Evolutionary conservation across 1,140 invertebrate genomes (phyloP), one percentile per base, ranked within the genome.

Genomic region (Ladona fulva): DNA sequence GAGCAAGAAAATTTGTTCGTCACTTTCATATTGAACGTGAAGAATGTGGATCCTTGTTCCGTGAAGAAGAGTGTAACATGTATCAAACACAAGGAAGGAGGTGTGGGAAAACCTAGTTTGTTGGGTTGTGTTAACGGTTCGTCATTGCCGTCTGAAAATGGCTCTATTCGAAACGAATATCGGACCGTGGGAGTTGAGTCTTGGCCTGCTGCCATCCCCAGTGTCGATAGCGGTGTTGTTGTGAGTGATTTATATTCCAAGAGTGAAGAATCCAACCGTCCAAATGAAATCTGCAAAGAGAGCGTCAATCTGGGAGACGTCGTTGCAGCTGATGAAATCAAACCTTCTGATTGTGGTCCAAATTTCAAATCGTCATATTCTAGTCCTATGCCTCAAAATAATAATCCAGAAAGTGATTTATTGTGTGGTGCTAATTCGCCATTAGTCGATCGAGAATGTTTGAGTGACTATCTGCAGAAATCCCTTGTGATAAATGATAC

Each of bases 21-120:
- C 14, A 66, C 91, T 11, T 90, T 95, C 82, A 92, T 92, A 66
- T 87, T 96, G 78, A 89, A 95, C 85, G 92, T 95, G 74, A 91
- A 92, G 85, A 95, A 95, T 83, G 92, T 95, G 1, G 89, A 92
- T 82, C 87, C 91, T 7, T 88, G 90, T 78, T 91, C 92, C 24
- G 88, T 96, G 14, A 81, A 83, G 74, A 88, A 91, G 78, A 86
- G 87, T 80, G 83, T 86, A 12, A 22, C 79, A 88, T 44, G 82
- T 12, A 66, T 66, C 8, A 37, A 37, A 8, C 29, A 5, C 8
- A 8, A 37, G 29, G 29, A 8, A 37, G 8, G 29, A 1, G 1
- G 29, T 37, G 29, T 37, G 8, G 29, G 8, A 8, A 37, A 37
- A 37, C 8, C 29, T 5, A 37, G 3, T 37, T 1, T 37, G 29